Percentiles rank a stretch among this genome's conserved stretches.
Conservation (phyloP, 2,113 vertebrate genomes). For the Istiophorus platypterus region DNA sequence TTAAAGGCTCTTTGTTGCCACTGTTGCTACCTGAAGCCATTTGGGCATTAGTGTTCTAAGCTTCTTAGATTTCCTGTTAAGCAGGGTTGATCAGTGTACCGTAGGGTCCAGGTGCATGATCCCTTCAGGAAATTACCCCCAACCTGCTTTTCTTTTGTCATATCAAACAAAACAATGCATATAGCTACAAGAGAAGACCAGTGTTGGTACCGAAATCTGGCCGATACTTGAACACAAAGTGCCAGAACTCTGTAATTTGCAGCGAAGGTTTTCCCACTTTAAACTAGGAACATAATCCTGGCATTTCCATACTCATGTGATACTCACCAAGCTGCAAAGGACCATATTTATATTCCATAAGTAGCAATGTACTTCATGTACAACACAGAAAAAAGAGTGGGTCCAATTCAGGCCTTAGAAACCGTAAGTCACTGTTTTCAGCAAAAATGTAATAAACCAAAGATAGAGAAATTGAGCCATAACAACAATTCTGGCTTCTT, state of each 20-base stretch:
- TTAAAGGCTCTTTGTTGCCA: slow-evolving; percentile 67
- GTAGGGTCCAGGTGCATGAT: slow-evolving; percentile 60
- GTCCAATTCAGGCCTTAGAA: background rate
- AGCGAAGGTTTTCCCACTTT: slow-evolving; percentile 4
- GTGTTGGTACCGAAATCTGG: slow-evolving; percentile 6
- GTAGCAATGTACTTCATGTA: background rate
- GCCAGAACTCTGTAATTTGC: slow-evolving; percentile 4
- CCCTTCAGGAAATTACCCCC: slow-evolving; percentile 60
- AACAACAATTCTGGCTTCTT: background rate
- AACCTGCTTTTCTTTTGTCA: slow-evolving; percentile 40
- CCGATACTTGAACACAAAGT: background rate
- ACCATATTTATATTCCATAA: slow-evolving; percentile 14
- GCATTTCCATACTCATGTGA: slow-evolving; percentile 2
- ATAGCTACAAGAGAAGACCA: background rate
- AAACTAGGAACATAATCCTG: background rate
- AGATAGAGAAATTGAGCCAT: slow-evolving; percentile 25
- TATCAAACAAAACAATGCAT: slow-evolving; percentile 21
- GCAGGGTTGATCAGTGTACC: slow-evolving; percentile 62
- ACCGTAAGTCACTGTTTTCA: background rate
- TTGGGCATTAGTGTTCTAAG: slow-evolving; percentile 75
- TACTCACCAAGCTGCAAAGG: background rate
- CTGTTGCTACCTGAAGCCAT: slow-evolving; percentile 68
- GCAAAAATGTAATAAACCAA: slow-evolving; percentile 4
- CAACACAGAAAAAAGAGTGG: slow-evolving; percentile 23
- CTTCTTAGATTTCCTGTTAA: slow-evolving; percentile 80